phyloP scores from a whole-genome alignment of 2,797 vertebrate genomes.

The Arrhamphus sclerolepis region DNA sequence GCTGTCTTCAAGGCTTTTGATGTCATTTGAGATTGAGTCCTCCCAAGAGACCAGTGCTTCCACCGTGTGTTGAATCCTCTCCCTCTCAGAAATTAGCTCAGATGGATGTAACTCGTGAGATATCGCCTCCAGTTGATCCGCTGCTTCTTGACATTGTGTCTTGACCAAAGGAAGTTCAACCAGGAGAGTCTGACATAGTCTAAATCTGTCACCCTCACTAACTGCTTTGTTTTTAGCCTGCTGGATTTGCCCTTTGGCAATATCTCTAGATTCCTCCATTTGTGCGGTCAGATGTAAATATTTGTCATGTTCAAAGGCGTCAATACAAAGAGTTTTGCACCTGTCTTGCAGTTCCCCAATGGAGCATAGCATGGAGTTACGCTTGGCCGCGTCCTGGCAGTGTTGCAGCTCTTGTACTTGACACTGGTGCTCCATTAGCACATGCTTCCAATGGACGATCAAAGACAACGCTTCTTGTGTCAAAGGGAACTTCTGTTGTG shows the following conservation, averaged over 20 bases:
- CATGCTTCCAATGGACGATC: constrained; percentile 49
- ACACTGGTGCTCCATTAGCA: constrained; percentile 76
- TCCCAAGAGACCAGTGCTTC: constrained; percentile 73
- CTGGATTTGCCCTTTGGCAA: constrained; percentile 71
- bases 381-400: constrained; percentile 59
- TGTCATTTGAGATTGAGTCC: constrained; percentile 46
- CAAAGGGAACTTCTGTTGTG: constrained; percentile 69
- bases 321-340: constrained; percentile 66
- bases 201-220: constrained; percentile 58
- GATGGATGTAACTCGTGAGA: constrained; percentile 69
- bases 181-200: constrained; percentile 68
- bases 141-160: constrained; percentile 73
- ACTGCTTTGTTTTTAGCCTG: constrained; percentile 39
- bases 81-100: constrained; percentile 66
- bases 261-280: constrained; percentile 74
- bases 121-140: constrained; percentile 73
- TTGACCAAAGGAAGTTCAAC: constrained; percentile 75
- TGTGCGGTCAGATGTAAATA: constrained; percentile 75
- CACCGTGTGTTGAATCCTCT: constrained; percentile 55
- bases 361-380: constrained; percentile 61
- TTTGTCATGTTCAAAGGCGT: constrained; percentile 72
- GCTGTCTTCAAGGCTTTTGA: constrained; percentile 64
- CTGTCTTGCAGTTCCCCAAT: constrained; percentile 77
- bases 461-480: constrained; percentile 54
- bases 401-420: constrained; percentile 74